Conservation (phyloP, 92 coral and sea anemone genomes). For the Virgularia gustaviana region DNA sequence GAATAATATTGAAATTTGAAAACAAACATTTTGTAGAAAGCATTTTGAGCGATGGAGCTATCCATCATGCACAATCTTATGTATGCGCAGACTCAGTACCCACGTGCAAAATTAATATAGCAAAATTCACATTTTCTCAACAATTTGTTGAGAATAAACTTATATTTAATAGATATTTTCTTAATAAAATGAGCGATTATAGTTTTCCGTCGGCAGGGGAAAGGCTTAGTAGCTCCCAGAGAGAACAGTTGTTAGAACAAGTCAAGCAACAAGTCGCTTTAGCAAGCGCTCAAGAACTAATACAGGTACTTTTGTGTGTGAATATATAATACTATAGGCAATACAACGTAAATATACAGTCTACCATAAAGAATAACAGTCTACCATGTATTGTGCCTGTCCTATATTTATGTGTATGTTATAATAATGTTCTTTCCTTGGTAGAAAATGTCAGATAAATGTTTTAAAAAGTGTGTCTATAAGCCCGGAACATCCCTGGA, state of each 20-base stretch:
- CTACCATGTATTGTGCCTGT: neutral
- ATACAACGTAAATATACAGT: neutral
- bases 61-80: too few species aligned
- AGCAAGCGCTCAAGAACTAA: conserved; percentile 85
- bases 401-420: neutral
- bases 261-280: conserved; percentile 86
- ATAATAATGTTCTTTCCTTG: neutral
- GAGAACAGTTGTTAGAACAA: conserved; percentile 87
- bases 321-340: neutral
- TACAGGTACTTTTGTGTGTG: conserved; percentile 55
- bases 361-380: neutral
- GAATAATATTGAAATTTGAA: too few species aligned
- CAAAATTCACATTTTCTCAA: too few species aligned
- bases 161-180: too few species aligned
- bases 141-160: too few species aligned
- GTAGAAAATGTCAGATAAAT: conserved; percentile 98
- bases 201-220: conserved; percentile 63
- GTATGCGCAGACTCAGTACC: too few species aligned
- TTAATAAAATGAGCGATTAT: conserved; percentile 68
- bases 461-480: conserved; percentile 83
- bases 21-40: too few species aligned
- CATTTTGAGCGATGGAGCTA: too few species aligned
- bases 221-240: conserved; percentile 67
- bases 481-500: conserved; percentile 82
- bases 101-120: too few species aligned